Evolutionary conservation across 2,888 invertebrate species (phyloP).

Genomic region (Seladonia tumulorum): DNA sequence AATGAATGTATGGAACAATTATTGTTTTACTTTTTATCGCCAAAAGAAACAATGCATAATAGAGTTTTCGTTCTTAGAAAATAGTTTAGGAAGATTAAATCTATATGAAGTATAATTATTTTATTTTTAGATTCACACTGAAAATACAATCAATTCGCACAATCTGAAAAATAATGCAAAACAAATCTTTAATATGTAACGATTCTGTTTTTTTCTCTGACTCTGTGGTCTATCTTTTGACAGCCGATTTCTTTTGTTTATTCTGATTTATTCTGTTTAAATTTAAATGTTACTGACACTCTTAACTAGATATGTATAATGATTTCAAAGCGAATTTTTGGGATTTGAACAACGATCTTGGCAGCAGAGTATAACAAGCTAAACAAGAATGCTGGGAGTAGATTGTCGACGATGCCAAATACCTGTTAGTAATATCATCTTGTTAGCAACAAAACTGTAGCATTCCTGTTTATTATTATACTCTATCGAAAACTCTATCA

Average conservation of each 20-base stretch:
- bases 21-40: background rate
- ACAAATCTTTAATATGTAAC: no score
- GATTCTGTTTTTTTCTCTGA: no score
- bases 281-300: background rate
- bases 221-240: no score
- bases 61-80: no score
- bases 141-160: no score
- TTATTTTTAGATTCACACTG: no score
- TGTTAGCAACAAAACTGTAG: background rate
- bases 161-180: no score
- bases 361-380: background rate
- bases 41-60: no score
- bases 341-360: background rate
- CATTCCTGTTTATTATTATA: background rate
- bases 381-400: background rate
- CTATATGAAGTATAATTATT: background rate
- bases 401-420: background rate
- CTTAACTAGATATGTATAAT: background rate
- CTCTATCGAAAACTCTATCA: no score
- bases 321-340: background rate
- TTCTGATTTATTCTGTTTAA: background rate
- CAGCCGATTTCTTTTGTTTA: no score
- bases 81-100: no score
- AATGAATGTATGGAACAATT: background rate
- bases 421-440: background rate